Percentiles rank a stretch among this genome's conserved stretches.
Conservation (phyloP, 2,888 invertebrate species). For the Himalopsyche kuldschensis region DNA sequence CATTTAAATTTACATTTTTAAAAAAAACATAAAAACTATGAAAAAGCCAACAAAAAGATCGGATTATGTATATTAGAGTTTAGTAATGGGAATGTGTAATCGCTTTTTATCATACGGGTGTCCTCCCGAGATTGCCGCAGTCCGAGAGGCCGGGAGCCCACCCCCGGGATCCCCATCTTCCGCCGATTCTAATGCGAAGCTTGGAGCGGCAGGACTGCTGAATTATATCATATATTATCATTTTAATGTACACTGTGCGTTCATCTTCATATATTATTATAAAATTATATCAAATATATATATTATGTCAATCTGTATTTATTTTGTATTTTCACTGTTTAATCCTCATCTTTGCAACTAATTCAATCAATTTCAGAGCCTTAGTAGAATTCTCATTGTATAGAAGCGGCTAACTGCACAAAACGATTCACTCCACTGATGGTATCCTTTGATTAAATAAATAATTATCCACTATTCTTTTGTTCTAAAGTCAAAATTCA, state of each 20-base stretch:
- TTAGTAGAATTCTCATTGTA: neutral
- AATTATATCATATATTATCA: too few relatives aligned
- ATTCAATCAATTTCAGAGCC: neutral
- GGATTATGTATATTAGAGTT: conserved; percentile 27
- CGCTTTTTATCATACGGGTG: conserved; percentile 31
- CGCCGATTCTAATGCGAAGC: neutral
- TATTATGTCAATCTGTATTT: neutral
- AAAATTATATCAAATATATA: neutral
- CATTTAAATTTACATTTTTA: conserved; percentile 12
- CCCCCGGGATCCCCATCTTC: neutral
- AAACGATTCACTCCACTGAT: too few relatives aligned
- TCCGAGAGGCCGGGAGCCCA: neutral
- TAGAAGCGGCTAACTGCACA: neutral
- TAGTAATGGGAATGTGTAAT: conserved; percentile 32
- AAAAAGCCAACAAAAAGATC: conserved; percentile 37
- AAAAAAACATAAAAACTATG: conserved; percentile 35
- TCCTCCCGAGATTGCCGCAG: conserved; percentile 3
- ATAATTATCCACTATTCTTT: too few relatives aligned
- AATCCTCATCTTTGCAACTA: neutral
- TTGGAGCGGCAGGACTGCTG: neutral
- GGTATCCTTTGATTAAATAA: too few relatives aligned
- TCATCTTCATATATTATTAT: neutral
- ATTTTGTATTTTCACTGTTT: neutral
- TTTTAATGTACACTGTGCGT: neutral
- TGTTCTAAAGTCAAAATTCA: too few relatives aligned